phyloP scores from a whole-genome alignment of 2,888 invertebrate genomes.

The Drosophila percnosoma region DNA sequence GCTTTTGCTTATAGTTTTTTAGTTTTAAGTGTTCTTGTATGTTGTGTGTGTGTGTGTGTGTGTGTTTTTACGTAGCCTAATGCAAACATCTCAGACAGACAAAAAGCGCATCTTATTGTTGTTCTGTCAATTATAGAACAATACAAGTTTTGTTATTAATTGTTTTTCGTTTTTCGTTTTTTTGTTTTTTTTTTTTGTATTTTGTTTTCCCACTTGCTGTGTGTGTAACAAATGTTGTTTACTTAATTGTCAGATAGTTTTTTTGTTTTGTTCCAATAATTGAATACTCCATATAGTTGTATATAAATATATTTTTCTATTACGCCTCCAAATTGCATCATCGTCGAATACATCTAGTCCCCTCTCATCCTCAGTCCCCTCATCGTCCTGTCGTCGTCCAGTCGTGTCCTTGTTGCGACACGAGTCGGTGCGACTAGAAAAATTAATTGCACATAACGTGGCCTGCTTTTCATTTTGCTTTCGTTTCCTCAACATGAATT shows the following conservation, averaged over 20 bases:
- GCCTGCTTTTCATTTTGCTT: slow-evolving; percentile 62
- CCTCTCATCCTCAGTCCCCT: slow-evolving; percentile 2
- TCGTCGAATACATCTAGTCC: slow-evolving; percentile 35
- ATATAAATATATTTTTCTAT: slow-evolving; percentile 79
- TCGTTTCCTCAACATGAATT: slow-evolving; percentile 17
- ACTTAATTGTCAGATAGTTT: slow-evolving; percentile 65
- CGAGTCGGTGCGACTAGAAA: slow-evolving; percentile 66
- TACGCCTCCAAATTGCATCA: slow-evolving; percentile 58
- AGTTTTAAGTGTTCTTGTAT: slow-evolving; percentile 6
- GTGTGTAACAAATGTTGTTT: slow-evolving; percentile 68
- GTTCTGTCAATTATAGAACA: slow-evolving; percentile 66
- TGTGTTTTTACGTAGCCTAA: slow-evolving; percentile 55
- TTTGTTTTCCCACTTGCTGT: slow-evolving; percentile 50
- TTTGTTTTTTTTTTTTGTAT: slow-evolving; percentile 15
- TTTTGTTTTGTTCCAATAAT: slow-evolving; percentile 70
- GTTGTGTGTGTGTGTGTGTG: not conserved
- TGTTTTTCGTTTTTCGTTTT: slow-evolving; percentile 19
- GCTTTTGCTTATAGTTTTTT: slow-evolving; percentile 34
- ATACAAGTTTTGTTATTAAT: slow-evolving; percentile 40
- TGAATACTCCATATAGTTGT: slow-evolving; percentile 73
- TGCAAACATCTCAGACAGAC: slow-evolving; percentile 73
- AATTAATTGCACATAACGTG: slow-evolving; percentile 78
- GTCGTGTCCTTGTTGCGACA: slow-evolving; percentile 37
- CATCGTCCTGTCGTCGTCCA: slow-evolving; percentile 20
- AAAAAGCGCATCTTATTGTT: slow-evolving; percentile 67